These are phyloP conservation scores for Amblyjoppa fuscipennis DNA, from an alignment of 2,888 invertebrate genomes.

Conservation along the genomic window DNA sequence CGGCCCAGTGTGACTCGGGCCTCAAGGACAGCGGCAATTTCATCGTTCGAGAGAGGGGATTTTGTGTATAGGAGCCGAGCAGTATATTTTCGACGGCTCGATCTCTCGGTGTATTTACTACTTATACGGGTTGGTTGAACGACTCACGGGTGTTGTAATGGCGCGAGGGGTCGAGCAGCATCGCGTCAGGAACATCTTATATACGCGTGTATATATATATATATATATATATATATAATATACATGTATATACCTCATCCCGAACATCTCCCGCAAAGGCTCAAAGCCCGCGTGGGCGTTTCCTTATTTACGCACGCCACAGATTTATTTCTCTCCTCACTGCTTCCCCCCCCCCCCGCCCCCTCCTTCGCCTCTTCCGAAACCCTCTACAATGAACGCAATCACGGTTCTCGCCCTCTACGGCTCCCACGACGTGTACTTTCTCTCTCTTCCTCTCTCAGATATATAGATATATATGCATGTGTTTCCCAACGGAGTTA, in stretches of 20 bases:
- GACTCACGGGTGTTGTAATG: constrained; percentile 56
- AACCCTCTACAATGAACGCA: constrained; percentile 53
- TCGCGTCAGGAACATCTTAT: constrained; percentile 58
- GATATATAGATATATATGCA: constrained; percentile 7
- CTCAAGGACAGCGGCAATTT: constrained; percentile 10
- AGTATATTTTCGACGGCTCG: constrained; percentile 29
- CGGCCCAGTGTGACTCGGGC: neutral
- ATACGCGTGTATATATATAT: constrained; percentile 1
- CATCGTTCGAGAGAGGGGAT: neutral
- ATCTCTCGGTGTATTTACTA: constrained; percentile 29
- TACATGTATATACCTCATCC: constrained; percentile 17
- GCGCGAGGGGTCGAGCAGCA: constrained; percentile 50
- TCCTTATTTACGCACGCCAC: constrained; percentile 69
- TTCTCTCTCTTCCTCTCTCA: neutral
- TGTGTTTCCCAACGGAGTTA: constrained; percentile 15
- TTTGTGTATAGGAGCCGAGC: neutral
- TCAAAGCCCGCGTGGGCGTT: constrained; percentile 68
- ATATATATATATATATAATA: neutral
- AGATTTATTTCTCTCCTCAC: constrained; percentile 69
- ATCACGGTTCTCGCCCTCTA: constrained; percentile 39
- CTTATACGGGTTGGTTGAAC: constrained; percentile 51
- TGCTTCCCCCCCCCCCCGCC: constrained; percentile 31
- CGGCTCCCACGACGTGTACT: constrained; percentile 25
- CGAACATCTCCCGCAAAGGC: constrained; percentile 48
- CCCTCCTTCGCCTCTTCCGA: constrained; percentile 21